A percentile compares a stretch with the other conserved stretches of the same genome.
phyloP scores from a whole-genome alignment of 2,888 invertebrate genomes.

The Herminia tarsipennalis region DNA sequence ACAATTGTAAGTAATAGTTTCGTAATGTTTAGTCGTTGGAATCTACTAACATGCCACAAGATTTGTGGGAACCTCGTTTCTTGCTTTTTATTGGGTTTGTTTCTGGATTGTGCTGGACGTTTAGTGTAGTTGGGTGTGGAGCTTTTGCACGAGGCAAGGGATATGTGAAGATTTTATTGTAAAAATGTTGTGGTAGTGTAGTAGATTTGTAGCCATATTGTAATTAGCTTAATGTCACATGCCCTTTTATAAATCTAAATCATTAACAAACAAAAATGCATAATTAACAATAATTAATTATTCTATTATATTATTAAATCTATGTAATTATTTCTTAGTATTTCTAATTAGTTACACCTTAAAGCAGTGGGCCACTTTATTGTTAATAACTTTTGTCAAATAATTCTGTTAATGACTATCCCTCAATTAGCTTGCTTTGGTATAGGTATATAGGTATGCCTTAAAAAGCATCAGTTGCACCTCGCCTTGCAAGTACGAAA shows the following conservation, averaged over 20 bases:
- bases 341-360: background rate
- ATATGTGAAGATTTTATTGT: background rate
- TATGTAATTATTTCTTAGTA: constrained; percentile 1
- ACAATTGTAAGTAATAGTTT: constrained; percentile 17
- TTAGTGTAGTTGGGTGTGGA: background rate
- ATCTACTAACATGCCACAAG: constrained; percentile 11
- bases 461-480: background rate
- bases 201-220: constrained; percentile 3
- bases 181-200: constrained; percentile 9
- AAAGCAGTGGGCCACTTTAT: background rate
- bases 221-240: no score
- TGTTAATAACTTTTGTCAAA: no score
- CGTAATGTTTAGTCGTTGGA: background rate
- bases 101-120: background rate
- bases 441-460: background rate
- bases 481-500: background rate
- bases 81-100: background rate
- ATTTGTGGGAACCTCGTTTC: background rate
- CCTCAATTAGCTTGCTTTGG: background rate
- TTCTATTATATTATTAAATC: no score
- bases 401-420: background rate
- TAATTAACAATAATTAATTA: background rate
- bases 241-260: no score
- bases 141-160: background rate
- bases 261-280: background rate